A percentile compares a stretch with the other conserved stretches of the same genome.
These are phyloP conservation scores for Erpetoichthys calabaricus DNA, from an alignment of 2,797 vertebrate species.

Conservation along the genomic window DNA sequence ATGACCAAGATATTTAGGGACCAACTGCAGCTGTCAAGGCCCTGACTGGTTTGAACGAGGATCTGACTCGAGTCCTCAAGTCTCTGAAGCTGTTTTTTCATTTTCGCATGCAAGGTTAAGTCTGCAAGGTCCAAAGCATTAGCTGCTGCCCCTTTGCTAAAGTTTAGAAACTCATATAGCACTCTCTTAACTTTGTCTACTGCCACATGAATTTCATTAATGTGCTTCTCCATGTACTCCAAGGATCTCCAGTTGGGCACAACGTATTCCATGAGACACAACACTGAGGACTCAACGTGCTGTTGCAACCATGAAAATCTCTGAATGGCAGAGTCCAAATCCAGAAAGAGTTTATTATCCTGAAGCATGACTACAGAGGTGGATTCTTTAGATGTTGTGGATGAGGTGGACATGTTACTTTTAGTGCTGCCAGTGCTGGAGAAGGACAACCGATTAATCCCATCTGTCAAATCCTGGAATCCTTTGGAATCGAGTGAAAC, in stretches of 20 bases:
- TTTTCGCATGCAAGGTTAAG: conserved; percentile 62
- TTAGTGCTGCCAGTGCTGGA: conserved; percentile 85
- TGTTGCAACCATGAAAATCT: conserved; percentile 64
- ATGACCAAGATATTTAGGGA: conserved; percentile 55
- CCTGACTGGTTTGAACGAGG: conserved; percentile 69
- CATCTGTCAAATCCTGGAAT: conserved; percentile 62
- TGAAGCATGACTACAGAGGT: conserved; percentile 55
- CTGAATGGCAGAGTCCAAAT: conserved; percentile 72
- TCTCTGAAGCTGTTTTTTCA: conserved; percentile 71
- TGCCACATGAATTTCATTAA: conserved; percentile 59
- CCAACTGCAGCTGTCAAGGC: conserved; percentile 67
- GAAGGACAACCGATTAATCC: conserved; percentile 82
- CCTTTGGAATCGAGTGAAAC: conserved; percentile 43
- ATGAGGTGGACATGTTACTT: conserved; percentile 93
- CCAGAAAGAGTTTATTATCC: conserved; percentile 53
- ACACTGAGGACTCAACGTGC: conserved; percentile 52
- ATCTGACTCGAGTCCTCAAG: conserved; percentile 88
- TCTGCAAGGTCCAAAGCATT: conserved; percentile 69
- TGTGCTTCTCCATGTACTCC: conserved; percentile 67
- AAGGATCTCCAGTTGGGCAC: conserved; percentile 72
- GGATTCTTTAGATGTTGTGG: conserved; percentile 67
- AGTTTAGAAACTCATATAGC: conserved; percentile 65
- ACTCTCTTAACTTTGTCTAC: conserved; percentile 65
- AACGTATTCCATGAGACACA: conserved; percentile 49
- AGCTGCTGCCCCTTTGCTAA: conserved; percentile 57